Base-by-base conservation (phyloP, 2,888 invertebrate genomes). In the Habrosyne pyritoides region DNA sequence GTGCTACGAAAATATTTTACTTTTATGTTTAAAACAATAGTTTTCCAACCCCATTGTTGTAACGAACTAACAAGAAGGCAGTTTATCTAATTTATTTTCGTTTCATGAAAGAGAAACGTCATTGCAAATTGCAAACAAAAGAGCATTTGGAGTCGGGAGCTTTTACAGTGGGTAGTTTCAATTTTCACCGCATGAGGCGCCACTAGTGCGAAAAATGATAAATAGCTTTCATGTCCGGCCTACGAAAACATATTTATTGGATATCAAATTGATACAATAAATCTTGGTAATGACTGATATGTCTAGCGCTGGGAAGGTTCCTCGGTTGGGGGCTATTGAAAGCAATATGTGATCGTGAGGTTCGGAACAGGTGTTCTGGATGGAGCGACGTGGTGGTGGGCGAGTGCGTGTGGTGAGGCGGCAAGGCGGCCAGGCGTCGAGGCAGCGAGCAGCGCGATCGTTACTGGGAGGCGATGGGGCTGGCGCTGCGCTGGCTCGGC, bases 161-260 rank as follows among this genome's bases (percentile, higher is more conserved):
- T 79, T 74, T 71, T 57, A 56, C 22, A 48, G 46, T 2, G 18
- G 26, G 47, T 59, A 72, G 70, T 77, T 65, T 64, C 52, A 8
- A 55, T 75, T 76, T 74, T 67, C 79, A 71, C 75, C 81, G 55
- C 64, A n/a, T 53, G 71, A 28, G 67, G 79, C 77, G 76, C 73
- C 60, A 67, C 62, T 30, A 66, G 64, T 55, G 60, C 55, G 55
- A 56, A 64, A 67, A 62, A 66, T 69, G 63, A 66, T 71, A 61
- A 63, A 69, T 66, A 52, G 57, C 53, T 47, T n/a, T 33, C 42
- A 58, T 60, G 56, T 56, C 52, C 55, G 53, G 47, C 54, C 54
- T 61, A 56, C 56, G 57, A 63, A 64, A 68, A 67, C 65, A 63
- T 63, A 66, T 64, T 61, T 65, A 68, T 66, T 61, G 18, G 42